Evolutionary conservation across 2,113 vertebrate species (phyloP).

Genomic region (Eupsittula cactorum): DNA sequence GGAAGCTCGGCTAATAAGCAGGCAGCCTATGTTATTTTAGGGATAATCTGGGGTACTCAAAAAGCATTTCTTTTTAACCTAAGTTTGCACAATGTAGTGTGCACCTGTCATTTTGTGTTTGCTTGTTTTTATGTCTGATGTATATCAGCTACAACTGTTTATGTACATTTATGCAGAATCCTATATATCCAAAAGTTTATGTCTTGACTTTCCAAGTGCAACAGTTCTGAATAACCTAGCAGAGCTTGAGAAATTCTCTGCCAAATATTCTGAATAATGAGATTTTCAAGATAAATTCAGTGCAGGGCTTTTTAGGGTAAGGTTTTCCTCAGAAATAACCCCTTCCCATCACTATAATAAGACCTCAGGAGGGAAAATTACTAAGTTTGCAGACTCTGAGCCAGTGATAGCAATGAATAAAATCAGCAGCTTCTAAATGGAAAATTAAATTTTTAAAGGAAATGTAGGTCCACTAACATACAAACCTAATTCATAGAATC

Average conservation of each 20-base stretch:
- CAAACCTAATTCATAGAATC: neutral
- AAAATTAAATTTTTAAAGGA: neutral
- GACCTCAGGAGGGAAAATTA: neutral
- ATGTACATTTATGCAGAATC: neutral
- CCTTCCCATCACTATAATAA: neutral
- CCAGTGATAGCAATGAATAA: neutral
- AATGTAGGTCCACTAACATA: neutral
- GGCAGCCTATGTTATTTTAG: neutral
- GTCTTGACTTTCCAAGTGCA: neutral
- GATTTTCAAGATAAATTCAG: neutral
- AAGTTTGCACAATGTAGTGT: neutral
- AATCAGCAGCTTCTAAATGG: neutral
- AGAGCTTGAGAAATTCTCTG: neutral
- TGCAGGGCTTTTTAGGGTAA: neutral
- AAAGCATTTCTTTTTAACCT: neutral
- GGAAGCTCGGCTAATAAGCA: neutral
- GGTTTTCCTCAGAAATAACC: neutral
- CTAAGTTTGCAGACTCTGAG: neutral
- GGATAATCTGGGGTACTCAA: neutral
- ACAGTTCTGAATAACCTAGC: neutral
- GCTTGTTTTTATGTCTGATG: neutral
- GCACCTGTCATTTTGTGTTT: neutral
- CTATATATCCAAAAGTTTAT: neutral
- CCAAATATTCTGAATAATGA: neutral
- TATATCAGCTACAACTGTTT: neutral